Percentiles rank a stretch among this genome's conserved stretches.
phyloP scores from a whole-genome alignment of 2,888 invertebrate genomes.

The Philereme transversata region DNA sequence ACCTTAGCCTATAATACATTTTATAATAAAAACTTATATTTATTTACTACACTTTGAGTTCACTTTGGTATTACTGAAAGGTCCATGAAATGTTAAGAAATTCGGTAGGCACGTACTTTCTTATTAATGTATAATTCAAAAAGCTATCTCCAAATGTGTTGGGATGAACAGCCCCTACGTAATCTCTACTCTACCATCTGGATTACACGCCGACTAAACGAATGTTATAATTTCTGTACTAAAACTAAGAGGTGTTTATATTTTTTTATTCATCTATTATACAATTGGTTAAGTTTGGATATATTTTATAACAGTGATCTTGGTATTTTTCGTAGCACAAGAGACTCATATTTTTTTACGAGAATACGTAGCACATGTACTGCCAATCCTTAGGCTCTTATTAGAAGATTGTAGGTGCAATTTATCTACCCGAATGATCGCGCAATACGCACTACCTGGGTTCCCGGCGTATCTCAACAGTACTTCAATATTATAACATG shows the following conservation, averaged over 20 bases:
- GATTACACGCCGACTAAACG: slow-evolving; percentile 23
- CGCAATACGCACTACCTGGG: neutral
- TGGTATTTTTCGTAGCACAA: slow-evolving; percentile 18
- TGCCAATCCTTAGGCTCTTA: too few species aligned
- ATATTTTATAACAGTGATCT: slow-evolving; percentile 32
- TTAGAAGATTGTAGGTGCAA: too few species aligned
- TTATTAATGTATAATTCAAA: slow-evolving; percentile 11
- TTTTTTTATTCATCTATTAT: slow-evolving; percentile 38
- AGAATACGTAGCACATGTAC: neutral
- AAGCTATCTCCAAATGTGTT: slow-evolving; percentile 9
- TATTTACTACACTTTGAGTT: too few species aligned
- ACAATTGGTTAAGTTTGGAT: slow-evolving; percentile 38
- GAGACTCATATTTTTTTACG: slow-evolving; percentile 1
- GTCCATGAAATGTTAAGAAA: neutral
- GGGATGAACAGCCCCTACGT: slow-evolving; percentile 14
- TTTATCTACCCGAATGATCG: neutral
- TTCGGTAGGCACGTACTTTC: neutral
- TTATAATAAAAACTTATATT: too few species aligned
- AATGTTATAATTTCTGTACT: slow-evolving; percentile 42
- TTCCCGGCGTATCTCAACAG: neutral
- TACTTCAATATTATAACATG: slow-evolving; percentile 6
- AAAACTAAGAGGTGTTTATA: slow-evolving; percentile 40
- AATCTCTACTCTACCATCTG: slow-evolving; percentile 18
- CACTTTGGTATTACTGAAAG: neutral
- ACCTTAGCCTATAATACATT: too few species aligned